Conservation (phyloP, 2,797 vertebrate species). For the Sitta carolinensis region DNA sequence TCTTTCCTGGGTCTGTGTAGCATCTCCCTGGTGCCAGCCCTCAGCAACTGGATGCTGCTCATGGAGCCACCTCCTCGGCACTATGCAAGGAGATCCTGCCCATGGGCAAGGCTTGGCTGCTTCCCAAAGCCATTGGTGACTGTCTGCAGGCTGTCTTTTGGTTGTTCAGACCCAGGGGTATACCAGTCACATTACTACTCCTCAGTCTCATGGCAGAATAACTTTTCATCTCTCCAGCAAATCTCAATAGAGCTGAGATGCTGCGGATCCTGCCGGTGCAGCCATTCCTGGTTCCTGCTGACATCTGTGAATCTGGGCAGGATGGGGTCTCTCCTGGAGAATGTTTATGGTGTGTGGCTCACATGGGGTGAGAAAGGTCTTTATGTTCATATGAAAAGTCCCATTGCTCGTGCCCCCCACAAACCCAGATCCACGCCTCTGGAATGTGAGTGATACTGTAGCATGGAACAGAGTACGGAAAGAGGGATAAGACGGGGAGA, state of each 20-base stretch:
- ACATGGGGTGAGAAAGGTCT: background rate
- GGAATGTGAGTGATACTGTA: background rate
- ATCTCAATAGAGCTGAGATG: background rate
- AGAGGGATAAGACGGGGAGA: no score
- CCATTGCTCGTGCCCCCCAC: accelerated
- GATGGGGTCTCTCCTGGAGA: background rate
- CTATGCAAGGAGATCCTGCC: background rate
- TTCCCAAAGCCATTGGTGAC: background rate
- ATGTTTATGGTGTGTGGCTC: background rate
- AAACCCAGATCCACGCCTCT: background rate
- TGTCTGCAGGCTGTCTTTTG: background rate
- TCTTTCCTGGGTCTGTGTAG: background rate
- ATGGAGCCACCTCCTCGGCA: background rate
- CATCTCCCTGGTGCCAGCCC: background rate
- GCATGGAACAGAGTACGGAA: background rate
- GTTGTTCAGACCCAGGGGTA: background rate
- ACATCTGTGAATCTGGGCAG: background rate
- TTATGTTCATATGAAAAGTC: accelerated
- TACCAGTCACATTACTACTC: accelerated
- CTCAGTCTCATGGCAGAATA: background rate
- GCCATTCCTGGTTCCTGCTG: background rate
- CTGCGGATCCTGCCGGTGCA: background rate
- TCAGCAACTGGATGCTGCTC: background rate
- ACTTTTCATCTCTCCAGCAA: background rate
- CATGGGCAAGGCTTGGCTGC: background rate